These are phyloP conservation scores for Drosophila bipectinata DNA, from an alignment of 1,140 invertebrate species.

Conservation along the genomic window DNA sequence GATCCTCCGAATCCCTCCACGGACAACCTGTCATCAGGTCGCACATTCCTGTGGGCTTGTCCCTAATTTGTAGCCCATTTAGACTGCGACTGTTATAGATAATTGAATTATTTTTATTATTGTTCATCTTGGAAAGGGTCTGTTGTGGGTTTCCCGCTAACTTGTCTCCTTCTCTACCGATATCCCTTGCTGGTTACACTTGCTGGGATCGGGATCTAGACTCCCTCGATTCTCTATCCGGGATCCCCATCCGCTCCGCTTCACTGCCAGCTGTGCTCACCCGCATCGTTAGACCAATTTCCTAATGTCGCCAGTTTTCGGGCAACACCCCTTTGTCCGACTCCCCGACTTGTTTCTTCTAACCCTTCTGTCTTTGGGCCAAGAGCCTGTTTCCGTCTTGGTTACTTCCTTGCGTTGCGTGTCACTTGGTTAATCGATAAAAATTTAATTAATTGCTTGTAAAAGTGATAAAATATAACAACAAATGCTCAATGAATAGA, in stretches of 20 bases:
- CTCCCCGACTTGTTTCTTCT: neutral
- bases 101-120: constrained; percentile 82
- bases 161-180: neutral
- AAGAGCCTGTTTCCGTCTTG: constrained; percentile 45
- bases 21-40: constrained; percentile 63
- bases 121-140: constrained; percentile 47
- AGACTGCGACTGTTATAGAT: constrained; percentile 58
- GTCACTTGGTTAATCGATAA: constrained; percentile 73
- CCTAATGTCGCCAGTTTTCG: constrained; percentile 43
- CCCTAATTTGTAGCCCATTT: constrained; percentile 75
- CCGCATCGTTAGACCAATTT: constrained; percentile 79
- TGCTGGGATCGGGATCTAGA: constrained; percentile 14
- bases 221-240: neutral
- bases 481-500: constrained; percentile 4
- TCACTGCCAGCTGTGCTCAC: constrained; percentile 61
- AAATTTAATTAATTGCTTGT: constrained; percentile 73
- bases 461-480: constrained; percentile 58
- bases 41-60: constrained; percentile 69
- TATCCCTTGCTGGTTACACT: constrained; percentile 58
- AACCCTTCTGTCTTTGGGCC: constrained; percentile 26
- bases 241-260: constrained; percentile 4
- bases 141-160: constrained; percentile 39
- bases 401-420: constrained; percentile 20
- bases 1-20: constrained; percentile 2
- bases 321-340: constrained; percentile 51